Percentiles rank a stretch among this genome's conserved stretches.
These are phyloP conservation scores for Montipora foliosa DNA, from an alignment of 64 coral and sea anemone species.

Conservation along the genomic window DNA sequence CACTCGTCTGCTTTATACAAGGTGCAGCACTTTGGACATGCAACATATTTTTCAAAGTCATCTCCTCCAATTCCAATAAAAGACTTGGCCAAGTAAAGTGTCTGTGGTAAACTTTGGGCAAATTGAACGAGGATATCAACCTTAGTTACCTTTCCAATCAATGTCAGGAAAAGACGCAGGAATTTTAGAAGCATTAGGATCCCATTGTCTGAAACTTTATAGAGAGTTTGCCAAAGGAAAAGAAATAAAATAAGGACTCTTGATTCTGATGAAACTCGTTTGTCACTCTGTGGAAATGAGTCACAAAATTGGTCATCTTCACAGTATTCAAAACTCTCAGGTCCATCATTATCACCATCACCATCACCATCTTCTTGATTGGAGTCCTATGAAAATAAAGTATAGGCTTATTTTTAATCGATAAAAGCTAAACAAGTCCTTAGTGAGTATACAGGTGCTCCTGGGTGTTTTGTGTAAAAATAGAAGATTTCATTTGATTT, in stretches of 20 bases:
- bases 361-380: slow-evolving; percentile 20
- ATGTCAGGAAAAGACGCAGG: slow-evolving; percentile 21
- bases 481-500: too few relatives aligned
- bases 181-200: slow-evolving; percentile 49
- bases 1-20: too few relatives aligned
- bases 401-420: neutral
- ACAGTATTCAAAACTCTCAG: slow-evolving; percentile 30
- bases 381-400: neutral
- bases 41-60: neutral
- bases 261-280: slow-evolving; percentile 32
- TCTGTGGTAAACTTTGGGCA: slow-evolving; percentile 42
- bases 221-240: slow-evolving; percentile 54
- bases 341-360: too few relatives aligned
- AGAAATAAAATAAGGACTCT: slow-evolving; percentile 60
- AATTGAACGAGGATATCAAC: slow-evolving; percentile 30
- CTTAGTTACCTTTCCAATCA: slow-evolving; percentile 23
- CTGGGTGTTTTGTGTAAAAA: too few relatives aligned
- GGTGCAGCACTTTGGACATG: too few relatives aligned
- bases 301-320: neutral
- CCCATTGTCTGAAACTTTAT: slow-evolving; percentile 64
- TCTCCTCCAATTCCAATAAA: slow-evolving; percentile 42
- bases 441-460: too few relatives aligned
- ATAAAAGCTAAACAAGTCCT: too few relatives aligned
- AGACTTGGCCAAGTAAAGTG: slow-evolving; percentile 42
- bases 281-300: neutral